Conservation (phyloP, 2,113 vertebrate genomes). For the Cryptomyrus ogoouensis region DNA sequence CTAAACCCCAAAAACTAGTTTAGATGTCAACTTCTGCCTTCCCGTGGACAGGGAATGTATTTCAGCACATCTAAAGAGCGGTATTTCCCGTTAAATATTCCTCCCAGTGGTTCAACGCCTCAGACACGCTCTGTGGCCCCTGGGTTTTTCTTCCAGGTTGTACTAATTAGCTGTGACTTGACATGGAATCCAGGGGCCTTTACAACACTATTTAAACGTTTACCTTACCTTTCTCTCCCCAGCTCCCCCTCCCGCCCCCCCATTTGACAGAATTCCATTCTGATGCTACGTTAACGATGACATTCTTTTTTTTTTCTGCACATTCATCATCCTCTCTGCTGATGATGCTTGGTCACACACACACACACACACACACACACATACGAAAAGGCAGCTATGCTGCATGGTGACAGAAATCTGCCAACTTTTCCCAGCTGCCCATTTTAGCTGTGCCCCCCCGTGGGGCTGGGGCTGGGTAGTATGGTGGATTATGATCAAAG, state of each 20-base stretch:
- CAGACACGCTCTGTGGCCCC: not conserved
- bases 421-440: not conserved
- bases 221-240: not conserved
- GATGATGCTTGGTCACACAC: not conserved
- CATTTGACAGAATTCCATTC: not conserved
- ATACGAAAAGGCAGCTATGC: not conserved
- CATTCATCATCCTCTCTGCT: not conserved
- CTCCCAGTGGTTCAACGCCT: not conserved
- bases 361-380: not conserved
- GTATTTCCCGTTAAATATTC: constrained; percentile 10
- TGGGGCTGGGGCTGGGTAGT: no score
- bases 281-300: not conserved
- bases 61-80: not conserved
- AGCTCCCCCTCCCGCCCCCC: not conserved
- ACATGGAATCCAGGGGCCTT: constrained; percentile 21
- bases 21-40: constrained; percentile 9
- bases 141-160: constrained; percentile 5
- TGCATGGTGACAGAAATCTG: not conserved
- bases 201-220: constrained; percentile 14
- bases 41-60: not conserved
- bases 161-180: constrained; percentile 20
- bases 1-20: not conserved
- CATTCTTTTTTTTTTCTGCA: not conserved
- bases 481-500: constrained; percentile 10
- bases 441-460: not conserved